phyloP scores from a whole-genome alignment of 1,140 invertebrate genomes.

The Drosophila murphyi region DNA sequence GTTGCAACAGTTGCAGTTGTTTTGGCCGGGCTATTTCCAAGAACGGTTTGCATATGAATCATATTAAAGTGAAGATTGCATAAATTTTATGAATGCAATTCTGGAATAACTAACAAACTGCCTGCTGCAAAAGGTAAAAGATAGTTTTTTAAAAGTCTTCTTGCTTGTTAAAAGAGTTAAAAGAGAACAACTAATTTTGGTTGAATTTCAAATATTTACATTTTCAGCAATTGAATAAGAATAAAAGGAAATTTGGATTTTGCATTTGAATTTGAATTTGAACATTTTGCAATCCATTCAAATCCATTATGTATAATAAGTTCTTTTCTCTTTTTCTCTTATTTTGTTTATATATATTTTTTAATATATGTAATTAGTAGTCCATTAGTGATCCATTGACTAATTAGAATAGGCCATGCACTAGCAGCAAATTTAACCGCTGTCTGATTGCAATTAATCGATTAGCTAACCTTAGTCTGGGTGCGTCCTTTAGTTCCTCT shows the following conservation, averaged over 20 bases:
- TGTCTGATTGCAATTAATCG: slow-evolving; percentile 25
- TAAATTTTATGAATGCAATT: slow-evolving; percentile 23
- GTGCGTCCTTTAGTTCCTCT: slow-evolving; percentile 20
- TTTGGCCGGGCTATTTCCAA: slow-evolving; percentile 3
- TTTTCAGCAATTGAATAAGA: too few species aligned
- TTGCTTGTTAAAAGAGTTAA: neutral
- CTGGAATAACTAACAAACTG: too few species aligned
- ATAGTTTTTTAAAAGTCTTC: too few species aligned
- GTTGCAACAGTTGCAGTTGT: neutral
- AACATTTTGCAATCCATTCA: too few species aligned
- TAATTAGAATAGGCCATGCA: slow-evolving; percentile 35
- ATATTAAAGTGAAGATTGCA: slow-evolving; percentile 27
- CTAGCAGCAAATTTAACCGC: neutral
- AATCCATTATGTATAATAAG: too few species aligned
- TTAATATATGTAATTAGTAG: neutral
- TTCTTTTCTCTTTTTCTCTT: too few species aligned
- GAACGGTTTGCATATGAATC: slow-evolving; percentile 40
- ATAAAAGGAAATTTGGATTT: too few species aligned
- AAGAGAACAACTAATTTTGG: neutral
- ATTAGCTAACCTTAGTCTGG: slow-evolving; percentile 38
- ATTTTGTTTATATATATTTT: neutral
- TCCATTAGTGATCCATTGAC: slow-evolving; percentile 32
- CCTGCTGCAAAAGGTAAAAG: too few species aligned
- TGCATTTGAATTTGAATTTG: too few species aligned
- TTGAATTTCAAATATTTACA: too few species aligned